These are phyloP conservation scores for Spinus pinus DNA, from an alignment of 2,797 vertebrate genomes.

Conservation along the genomic window DNA sequence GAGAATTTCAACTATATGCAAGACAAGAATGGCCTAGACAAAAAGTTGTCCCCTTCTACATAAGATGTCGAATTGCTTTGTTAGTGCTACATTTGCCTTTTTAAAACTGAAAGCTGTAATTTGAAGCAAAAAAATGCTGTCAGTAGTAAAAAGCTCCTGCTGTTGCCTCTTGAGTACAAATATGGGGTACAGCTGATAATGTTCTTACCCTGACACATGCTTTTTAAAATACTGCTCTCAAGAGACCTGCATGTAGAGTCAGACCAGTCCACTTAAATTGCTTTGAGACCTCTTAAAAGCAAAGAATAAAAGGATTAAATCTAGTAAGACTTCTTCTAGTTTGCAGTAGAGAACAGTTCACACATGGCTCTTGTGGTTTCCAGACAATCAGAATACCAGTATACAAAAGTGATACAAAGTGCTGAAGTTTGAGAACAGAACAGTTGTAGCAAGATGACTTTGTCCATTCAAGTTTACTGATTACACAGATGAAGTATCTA, in stretches of 20 bases:
- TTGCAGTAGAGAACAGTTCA: slow-evolving; percentile 18
- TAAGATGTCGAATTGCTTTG: not conserved
- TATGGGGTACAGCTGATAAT: not conserved
- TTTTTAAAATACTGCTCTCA: not conserved
- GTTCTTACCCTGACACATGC: not conserved
- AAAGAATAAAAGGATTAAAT: not conserved
- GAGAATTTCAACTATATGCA: not conserved
- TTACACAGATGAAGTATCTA: not conserved
- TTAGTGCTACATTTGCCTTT: not conserved
- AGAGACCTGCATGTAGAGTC: not conserved
- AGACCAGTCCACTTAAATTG: not conserved
- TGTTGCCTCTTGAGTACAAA: not conserved
- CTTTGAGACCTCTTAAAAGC: not conserved
- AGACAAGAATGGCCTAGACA: not conserved
- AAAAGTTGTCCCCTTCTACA: not conserved
- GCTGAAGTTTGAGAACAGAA: slow-evolving; percentile 3
- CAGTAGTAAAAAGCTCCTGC: not conserved
- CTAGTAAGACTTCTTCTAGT: not conserved
- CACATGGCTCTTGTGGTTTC: not conserved
- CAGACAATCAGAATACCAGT: not conserved
- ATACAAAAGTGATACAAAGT: slow-evolving; percentile 30
- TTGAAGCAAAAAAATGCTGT: not conserved
- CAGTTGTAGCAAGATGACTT: slow-evolving; percentile 5
- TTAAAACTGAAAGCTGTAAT: not conserved
- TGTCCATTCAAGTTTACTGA: slow-evolving; percentile 32